Conservation (phyloP, 2,888 invertebrate genomes). For the Pasiphila rectangulata region DNA sequence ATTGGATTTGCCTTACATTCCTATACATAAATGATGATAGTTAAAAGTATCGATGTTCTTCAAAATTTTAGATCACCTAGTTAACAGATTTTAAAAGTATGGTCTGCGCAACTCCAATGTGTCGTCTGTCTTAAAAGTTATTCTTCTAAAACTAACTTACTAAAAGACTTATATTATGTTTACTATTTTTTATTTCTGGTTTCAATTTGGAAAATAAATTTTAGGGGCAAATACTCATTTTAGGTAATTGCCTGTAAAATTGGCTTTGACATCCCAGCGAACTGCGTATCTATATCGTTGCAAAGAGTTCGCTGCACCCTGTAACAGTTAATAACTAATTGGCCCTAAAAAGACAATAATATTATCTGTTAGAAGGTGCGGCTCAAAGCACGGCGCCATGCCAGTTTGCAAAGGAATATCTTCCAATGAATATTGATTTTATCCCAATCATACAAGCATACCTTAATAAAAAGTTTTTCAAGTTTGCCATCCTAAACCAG, state of each 20-base stretch:
- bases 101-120: slow-evolving; percentile 9
- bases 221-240: slow-evolving; percentile 32
- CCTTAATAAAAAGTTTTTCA: too few species aligned
- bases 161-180: slow-evolving; percentile 38
- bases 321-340: slow-evolving; percentile 35
- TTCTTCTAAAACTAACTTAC: slow-evolving; percentile 32
- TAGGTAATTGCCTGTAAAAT: slow-evolving; percentile 30
- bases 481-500: too few species aligned
- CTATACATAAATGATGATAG: slow-evolving; percentile 19
- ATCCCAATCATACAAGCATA: too few species aligned
- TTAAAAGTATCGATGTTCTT: slow-evolving; percentile 9
- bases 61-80: slow-evolving; percentile 3
- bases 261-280: slow-evolving; percentile 40
- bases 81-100: slow-evolving; percentile 16
- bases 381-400: slow-evolving; percentile 33
- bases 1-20: slow-evolving; percentile 32
- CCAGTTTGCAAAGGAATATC: slow-evolving; percentile 36
- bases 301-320: slow-evolving; percentile 37
- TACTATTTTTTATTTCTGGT: slow-evolving; percentile 33
- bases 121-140: slow-evolving; percentile 15
- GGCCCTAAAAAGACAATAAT: slow-evolving; percentile 16
- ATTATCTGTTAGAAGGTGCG: slow-evolving; percentile 41
- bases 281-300: slow-evolving; percentile 34
- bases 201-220: slow-evolving; percentile 29
- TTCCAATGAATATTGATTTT: slow-evolving; percentile 8